These are phyloP conservation scores for Lophura nycthemera DNA, from an alignment of 2,113 vertebrate genomes.

Conservation along the genomic window DNA sequence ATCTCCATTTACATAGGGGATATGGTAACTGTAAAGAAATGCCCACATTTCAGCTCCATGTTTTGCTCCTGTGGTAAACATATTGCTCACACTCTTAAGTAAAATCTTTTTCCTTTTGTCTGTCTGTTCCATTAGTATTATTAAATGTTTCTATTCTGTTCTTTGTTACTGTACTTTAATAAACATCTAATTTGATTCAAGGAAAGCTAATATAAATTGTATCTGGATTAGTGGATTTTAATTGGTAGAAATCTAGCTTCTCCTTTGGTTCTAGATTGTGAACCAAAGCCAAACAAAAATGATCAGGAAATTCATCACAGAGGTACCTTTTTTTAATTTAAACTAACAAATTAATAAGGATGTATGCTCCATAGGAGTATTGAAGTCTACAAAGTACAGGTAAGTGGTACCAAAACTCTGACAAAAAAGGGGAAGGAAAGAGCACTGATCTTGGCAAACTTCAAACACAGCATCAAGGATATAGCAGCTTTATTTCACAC, in stretches of 20 bases:
- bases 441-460: not conserved
- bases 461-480: conserved; percentile 4
- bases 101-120: not conserved
- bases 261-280: not conserved
- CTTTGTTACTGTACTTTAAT: not conserved
- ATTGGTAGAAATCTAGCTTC: not conserved
- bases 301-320: not conserved
- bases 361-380: not conserved
- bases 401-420: conserved; percentile 33
- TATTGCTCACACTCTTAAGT: not conserved
- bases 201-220: not conserved
- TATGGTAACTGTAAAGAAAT: not conserved
- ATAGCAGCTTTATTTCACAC: not conserved
- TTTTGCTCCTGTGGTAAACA: not conserved
- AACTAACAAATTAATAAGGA: not conserved
- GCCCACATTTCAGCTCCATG: not conserved
- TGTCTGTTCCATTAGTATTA: not conserved
- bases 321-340: not conserved
- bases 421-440: conserved; percentile 35
- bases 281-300: not conserved
- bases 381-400: conserved; percentile 28
- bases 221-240: not conserved
- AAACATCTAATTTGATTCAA: not conserved
- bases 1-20: not conserved
- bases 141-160: not conserved